A percentile compares a stretch with the other conserved stretches of the same genome.
Evolutionary conservation across 2,113 vertebrate species (phyloP).

Genomic region (Gallinago jamesoni): DNA sequence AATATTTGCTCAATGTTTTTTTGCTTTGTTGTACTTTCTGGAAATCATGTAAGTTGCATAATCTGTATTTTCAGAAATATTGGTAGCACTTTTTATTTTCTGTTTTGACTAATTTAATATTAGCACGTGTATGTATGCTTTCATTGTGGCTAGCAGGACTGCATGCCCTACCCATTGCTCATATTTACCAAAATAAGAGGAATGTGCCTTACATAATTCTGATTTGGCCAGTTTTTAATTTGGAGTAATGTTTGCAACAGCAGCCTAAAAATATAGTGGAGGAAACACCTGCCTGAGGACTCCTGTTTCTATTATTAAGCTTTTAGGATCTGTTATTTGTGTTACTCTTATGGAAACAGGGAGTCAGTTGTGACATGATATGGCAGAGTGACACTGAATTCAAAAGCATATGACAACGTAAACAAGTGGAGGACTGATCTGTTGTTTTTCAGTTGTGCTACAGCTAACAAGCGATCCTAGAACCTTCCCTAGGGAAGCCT

Average conservation of each 20-base stretch:
- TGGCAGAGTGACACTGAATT: conserved; percentile 19
- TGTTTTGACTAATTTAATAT: neutral
- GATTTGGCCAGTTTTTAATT: neutral
- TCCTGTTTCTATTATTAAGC: neutral
- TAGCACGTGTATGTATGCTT: neutral
- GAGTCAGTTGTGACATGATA: neutral
- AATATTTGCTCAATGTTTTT: neutral
- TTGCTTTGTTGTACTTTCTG: neutral
- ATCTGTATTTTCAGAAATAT: neutral
- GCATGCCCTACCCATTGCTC: neutral
- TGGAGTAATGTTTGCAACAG: neutral
- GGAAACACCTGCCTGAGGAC: neutral
- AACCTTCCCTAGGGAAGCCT: neutral
- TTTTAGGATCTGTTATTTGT: neutral
- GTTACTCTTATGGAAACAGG: neutral
- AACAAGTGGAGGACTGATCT: conserved; percentile 11
- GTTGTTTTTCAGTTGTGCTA: neutral
- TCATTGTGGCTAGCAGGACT: neutral
- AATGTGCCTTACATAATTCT: rapidly evolving
- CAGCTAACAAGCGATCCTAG: neutral
- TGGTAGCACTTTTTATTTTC: neutral
- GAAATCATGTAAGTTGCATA: neutral
- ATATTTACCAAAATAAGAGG: neutral
- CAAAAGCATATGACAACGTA: neutral
- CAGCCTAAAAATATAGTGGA: neutral